Evolutionary conservation across 1,140 invertebrate species (phyloP).

Genomic region (Polypedilum pembai): DNA sequence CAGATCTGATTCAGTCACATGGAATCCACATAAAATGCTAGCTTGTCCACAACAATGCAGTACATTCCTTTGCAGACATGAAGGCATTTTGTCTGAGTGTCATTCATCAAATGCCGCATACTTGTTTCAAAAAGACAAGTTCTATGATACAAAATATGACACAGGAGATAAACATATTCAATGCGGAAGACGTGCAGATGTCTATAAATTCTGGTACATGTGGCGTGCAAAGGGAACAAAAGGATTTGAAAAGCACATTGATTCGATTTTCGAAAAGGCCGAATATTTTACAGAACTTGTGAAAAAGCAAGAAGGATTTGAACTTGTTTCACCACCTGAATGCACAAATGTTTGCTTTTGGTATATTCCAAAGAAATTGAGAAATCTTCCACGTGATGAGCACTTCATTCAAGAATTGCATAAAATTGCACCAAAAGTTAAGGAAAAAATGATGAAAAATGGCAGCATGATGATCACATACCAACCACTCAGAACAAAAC

Average conservation of each 20-base stretch:
- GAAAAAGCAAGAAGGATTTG: constrained; percentile 60
- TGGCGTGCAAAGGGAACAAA: constrained; percentile 89
- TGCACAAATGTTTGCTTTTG: constrained; percentile 94
- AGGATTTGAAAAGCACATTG: constrained; percentile 72
- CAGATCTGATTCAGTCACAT: constrained; percentile 85
- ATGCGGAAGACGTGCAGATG: constrained; percentile 88
- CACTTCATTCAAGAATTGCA: constrained; percentile 64
- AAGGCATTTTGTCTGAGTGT: constrained; percentile 55
- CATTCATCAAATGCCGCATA: constrained; percentile 74
- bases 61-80: constrained; percentile 67
- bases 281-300: constrained; percentile 62
- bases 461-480: constrained; percentile 94
- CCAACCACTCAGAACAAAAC: constrained; percentile 68
- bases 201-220: constrained; percentile 96
- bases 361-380: constrained; percentile 78
- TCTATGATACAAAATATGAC: constrained; percentile 86
- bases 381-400: constrained; percentile 47
- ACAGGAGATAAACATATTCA: constrained; percentile 91
- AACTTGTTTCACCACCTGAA: constrained; percentile 71
- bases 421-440: constrained; percentile 82
- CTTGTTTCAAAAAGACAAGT: constrained; percentile 93
- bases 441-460: constrained; percentile 88
- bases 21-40: constrained; percentile 89
- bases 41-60: constrained; percentile 86
- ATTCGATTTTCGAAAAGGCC: constrained; percentile 67